Base-by-base conservation (phyloP, 2,888 invertebrate genomes). In the Nemoura dubitans region DNA sequence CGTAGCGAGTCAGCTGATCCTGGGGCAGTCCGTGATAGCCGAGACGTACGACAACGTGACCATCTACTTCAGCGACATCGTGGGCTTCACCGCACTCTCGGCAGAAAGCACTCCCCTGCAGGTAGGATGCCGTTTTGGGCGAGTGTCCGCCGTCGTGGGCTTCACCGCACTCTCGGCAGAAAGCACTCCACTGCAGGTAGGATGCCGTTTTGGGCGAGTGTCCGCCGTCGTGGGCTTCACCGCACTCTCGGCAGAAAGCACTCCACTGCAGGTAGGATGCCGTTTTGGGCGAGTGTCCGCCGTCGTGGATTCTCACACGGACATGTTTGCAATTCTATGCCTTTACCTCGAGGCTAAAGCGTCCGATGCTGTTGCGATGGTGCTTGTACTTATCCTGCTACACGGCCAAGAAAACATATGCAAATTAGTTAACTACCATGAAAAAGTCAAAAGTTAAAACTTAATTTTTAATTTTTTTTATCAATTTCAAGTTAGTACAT, bases 11-110 rank as follows among this genome's bases (percentile, higher is more conserved):
- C 98, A 98, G 90, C 92, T 99, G 89, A 98, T 98, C 90, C 94
- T 95, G 90, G 98, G 98, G 0, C 96, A 97, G 90, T 95, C 96
- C 0, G 98, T 98, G 84, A 95, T 96, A 90, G 97, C 97, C 0
- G 98, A 93, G 89, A 90, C 91, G 0, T 93, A 92, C 89, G 92
- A 93, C 87, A 90, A 90, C 86, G 94, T 98, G 85, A 99, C 99
- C 25, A 98, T 99, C 89, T 98, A 98, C 93, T 99, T 99, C 92
- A 98, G 98, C 90, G 99, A 99, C 91, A 99, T 99, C 89, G 98
- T 98, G 86, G 97, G 97, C 76, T 97, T 98, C 89, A 95, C 94
- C 0, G 90, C 92, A 0, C 90, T 94, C 88, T 93, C 93, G 10
- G 93, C 94, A 5, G 91, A 92, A 88, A 93, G 92, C 88, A 92